phyloP scores from a whole-genome alignment of 2,113 vertebrate species.

The Rhombomys opimus region DNA sequence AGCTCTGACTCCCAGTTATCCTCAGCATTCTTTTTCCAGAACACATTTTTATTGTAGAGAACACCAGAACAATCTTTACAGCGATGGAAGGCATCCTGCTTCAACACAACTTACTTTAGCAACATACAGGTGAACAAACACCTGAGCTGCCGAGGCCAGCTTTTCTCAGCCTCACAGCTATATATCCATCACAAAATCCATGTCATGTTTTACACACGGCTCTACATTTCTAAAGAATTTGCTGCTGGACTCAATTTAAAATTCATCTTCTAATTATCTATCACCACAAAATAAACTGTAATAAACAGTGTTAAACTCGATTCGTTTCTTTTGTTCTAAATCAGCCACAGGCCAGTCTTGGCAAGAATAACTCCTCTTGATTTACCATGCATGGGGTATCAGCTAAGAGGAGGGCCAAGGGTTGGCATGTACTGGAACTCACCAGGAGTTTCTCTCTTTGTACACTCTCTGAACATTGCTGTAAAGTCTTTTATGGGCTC shows the following conservation, averaged over 20 bases:
- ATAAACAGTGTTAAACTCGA: background rate
- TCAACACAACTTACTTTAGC: background rate
- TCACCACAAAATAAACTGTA: background rate
- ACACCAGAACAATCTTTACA: constrained; percentile 22
- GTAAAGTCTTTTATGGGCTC: background rate
- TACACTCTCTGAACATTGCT: background rate
- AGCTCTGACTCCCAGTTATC: constrained; percentile 50
- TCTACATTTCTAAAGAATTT: background rate
- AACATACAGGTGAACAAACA: background rate
- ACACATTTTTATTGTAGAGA: constrained; percentile 24
- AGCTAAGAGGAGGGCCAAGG: background rate
- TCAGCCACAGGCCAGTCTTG: background rate
- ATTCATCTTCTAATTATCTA: background rate
- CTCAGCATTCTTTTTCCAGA: constrained; percentile 41
- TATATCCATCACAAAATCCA: background rate
- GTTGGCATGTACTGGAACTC: background rate
- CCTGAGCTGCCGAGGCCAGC: background rate
- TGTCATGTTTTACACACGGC: background rate
- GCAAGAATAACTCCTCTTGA: background rate
- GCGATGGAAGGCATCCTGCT: background rate
- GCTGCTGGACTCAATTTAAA: constrained; percentile 10
- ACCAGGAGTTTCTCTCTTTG: background rate
- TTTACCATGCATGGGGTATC: background rate
- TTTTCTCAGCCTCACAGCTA: background rate
- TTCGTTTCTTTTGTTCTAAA: constrained; percentile 15